Evolutionary conservation across 2,113 vertebrate species (phyloP), one percentile per base, ranked within the genome.

Genomic region (Gadus macrocephalus): DNA sequence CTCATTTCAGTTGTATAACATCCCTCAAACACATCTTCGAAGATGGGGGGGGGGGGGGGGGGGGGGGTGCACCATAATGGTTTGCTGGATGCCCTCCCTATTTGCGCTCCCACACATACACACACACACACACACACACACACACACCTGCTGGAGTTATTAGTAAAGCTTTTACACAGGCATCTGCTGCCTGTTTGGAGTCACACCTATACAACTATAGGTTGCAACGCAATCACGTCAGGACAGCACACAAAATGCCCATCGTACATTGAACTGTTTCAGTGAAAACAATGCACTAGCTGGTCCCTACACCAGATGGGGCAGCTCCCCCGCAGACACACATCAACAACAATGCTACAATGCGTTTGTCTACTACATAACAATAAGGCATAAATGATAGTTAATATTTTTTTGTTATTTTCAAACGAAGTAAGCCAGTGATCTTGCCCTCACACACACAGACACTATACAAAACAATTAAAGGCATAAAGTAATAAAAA

Each of bases 381-480:
- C 89, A 85, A 84, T 91, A 92, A 92, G 89, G 90, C 90, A 90
- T 89, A 92, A 92, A 91, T 89, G 86, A 90, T 90, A 87, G 78
- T 85, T 85, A 81, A 87, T 80, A 62, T 55, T 70, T 87, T 81
- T 89, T 72, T 87, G 22, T 27, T 27, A 15, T 87, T 80, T 76
- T 89, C 78, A 81, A 88, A 91, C 85, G 83, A 90, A 87, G 87
- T 88, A 92, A 92, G 88, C 90, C 89, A 92, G 91, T 92, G 90
- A 91, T 89, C 82, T 81, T 82, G 88, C 84, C 87, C 85, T 90
- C 89, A 90, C 80, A 80, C 78, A 85, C 84, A 12, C 42, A 49
- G 7, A 49, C 83, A 88, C 83, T 83, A 88, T 83, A 91, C 79
- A 89, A 84, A 90, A 88, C 66, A 84, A 85, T 83, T 73, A 84